A percentile compares a stretch with the other conserved stretches of the same genome.
Evolutionary conservation across 1,140 invertebrate genomes (phyloP).

Genomic region (Leptinotarsa defecta): DNA sequence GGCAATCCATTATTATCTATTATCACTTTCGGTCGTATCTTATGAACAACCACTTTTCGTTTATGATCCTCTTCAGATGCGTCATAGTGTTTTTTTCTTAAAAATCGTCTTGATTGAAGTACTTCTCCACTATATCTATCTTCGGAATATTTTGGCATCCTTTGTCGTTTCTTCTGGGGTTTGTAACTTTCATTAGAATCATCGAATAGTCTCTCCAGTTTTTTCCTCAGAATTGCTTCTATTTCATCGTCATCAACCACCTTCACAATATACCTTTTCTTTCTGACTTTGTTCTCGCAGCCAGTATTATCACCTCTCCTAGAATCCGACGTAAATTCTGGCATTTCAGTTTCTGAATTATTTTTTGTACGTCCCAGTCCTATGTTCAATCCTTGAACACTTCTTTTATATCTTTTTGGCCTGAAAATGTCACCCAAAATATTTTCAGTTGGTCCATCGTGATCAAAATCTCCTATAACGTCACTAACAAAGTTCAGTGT

Average conservation of each 20-base stretch:
- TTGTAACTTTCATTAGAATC: slow-evolving; percentile 13
- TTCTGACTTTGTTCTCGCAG: slow-evolving; percentile 24
- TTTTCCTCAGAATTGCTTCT: slow-evolving; percentile 37
- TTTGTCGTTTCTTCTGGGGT: not conserved
- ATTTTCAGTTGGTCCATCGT: slow-evolving; percentile 10
- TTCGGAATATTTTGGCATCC: slow-evolving; percentile 1
- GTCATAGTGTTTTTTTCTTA: not conserved
- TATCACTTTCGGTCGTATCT: slow-evolving; percentile 44
- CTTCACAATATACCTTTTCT: slow-evolving; percentile 44
- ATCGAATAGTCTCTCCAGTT: slow-evolving; percentile 32
- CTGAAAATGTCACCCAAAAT: not conserved
- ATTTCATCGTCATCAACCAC: slow-evolving; percentile 43
- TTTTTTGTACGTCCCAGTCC: not conserved
- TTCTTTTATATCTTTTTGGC: slow-evolving; percentile 23
- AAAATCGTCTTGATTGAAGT: not conserved
- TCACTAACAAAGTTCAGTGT: slow-evolving; percentile 40
- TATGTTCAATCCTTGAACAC: not conserved
- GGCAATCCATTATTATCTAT: slow-evolving; percentile 48
- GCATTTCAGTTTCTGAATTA: not conserved
- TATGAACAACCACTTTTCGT: slow-evolving; percentile 38
- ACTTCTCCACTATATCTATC: not conserved
- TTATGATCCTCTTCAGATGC: slow-evolving; percentile 28
- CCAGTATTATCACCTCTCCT: not conserved
- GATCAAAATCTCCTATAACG: slow-evolving; percentile 42
- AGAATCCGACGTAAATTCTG: slow-evolving; percentile 14